Conservation (phyloP, 2,888 invertebrate genomes). For the Hirtodrosophila duncani region DNA sequence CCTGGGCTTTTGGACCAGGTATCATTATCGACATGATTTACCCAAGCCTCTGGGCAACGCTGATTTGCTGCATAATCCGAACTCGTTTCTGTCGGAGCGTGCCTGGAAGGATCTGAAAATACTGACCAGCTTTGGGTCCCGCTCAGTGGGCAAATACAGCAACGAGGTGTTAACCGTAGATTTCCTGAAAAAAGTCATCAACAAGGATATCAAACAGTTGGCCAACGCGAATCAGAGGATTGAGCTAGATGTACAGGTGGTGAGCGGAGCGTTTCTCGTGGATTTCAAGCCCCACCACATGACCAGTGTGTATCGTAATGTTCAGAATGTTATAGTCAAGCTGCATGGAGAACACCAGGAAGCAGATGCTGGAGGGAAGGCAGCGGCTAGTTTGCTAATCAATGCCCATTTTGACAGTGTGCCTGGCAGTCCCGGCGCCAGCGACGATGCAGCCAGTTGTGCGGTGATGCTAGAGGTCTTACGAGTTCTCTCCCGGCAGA, state of each 20-base stretch:
- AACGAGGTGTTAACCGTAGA: too few relatives aligned
- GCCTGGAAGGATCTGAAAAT: slow-evolving; percentile 84
- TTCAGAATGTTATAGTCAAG: slow-evolving; percentile 88
- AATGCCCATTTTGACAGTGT: slow-evolving; percentile 96
- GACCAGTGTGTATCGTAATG: slow-evolving; percentile 89
- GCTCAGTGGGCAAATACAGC: slow-evolving; percentile 86
- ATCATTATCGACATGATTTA: too few relatives aligned
- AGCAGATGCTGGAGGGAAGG: too few relatives aligned
- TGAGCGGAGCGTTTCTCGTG: too few relatives aligned
- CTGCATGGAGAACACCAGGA: slow-evolving; percentile 82
- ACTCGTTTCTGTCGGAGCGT: slow-evolving; percentile 82
- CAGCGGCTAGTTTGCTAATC: slow-evolving; percentile 86
- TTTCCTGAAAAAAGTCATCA: too few relatives aligned
- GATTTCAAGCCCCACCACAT: slow-evolving; percentile 86
- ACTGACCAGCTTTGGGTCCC: slow-evolving; percentile 82
- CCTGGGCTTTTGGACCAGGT: too few relatives aligned
- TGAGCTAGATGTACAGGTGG: too few relatives aligned
- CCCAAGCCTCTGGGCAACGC: too few relatives aligned
- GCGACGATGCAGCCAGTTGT: slow-evolving; percentile 78
- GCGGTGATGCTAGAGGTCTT: slow-evolving; percentile 84
- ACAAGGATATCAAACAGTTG: too few relatives aligned
- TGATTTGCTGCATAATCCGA: slow-evolving; percentile 54
- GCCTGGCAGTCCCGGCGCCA: slow-evolving; percentile 86
- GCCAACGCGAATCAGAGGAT: too few relatives aligned
- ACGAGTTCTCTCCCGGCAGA: slow-evolving; percentile 79